Evolutionary conservation across 2,888 invertebrate species (phyloP), one percentile per base, ranked within the genome.

Genomic region (Rutpela maculata): DNA sequence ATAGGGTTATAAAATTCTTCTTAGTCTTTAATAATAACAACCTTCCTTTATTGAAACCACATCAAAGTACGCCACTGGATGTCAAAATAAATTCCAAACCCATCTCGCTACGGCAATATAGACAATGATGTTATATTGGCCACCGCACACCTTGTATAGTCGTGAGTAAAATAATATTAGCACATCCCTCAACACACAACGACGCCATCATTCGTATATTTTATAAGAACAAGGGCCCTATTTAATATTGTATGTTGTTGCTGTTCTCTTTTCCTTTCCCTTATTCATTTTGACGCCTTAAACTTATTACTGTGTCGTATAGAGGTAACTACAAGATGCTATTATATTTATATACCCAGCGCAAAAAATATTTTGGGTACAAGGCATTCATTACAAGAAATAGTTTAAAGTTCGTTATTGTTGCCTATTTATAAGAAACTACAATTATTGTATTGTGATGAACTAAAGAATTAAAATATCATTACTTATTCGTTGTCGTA

Each of bases 121-220:
- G 86, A 86, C 86, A 87, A 87, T 86, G 85, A 86, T 86, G 86
- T 87, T 87, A 87, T 87, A 87, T 87, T 86, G 86, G 87, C 83
- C 85, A 80, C 81, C 78, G 84, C 86, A 87, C 87, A 87, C 88
- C 87, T 87, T 87, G 86, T 86, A 85, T 82, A 83, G 83, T 86
- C 88, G 88, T 87, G 88, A 87, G 87, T 81, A 82, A 88, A 87
- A 88, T 88, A 88, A 86, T 86, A 86, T 86, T 86, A 84, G 85
- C 82, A 79, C 78, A 79, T 81, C 85, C 83, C 84, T 69, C 78
- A 76, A 74, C 73, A 78, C 73, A 75, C 73, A 68, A 76, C 78
- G 78, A 73, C 57, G 72, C 76, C 57, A 68, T 38, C 70, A 70
- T 74, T 31, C 67, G 65, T 76, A 72, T 74, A 75, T 79, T 71